These are phyloP conservation scores for Xyliphius kryptos DNA, from an alignment of 2,113 vertebrate species.

Conservation along the genomic window DNA sequence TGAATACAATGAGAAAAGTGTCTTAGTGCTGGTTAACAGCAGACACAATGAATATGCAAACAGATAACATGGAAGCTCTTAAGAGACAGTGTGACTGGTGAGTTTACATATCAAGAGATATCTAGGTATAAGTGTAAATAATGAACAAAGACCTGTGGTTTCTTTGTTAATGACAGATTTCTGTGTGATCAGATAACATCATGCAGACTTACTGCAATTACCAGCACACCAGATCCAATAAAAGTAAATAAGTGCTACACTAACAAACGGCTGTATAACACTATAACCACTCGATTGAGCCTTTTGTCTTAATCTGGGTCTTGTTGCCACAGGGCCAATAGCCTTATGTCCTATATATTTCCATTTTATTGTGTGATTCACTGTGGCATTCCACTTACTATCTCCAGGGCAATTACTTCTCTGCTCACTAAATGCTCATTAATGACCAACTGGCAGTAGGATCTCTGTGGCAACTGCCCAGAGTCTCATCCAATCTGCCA, in stretches of 20 bases:
- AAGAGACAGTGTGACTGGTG: conserved; percentile 1
- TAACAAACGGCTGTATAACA: conserved; percentile 25
- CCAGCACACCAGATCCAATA: conserved; percentile 21
- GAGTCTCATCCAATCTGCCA: conserved; percentile 52
- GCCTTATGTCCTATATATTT: conserved; percentile 15
- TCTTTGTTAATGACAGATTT: conserved; percentile 9
- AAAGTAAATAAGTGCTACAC: conserved; percentile 16
- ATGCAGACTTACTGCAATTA: conserved; percentile 20
- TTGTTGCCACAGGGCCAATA: conserved; percentile 5
- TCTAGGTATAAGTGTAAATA: conserved; percentile 17
- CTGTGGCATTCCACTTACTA: conserved; percentile 50
- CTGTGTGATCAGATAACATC: conserved; percentile 10
- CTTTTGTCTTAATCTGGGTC: conserved; percentile 20
- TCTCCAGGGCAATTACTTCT: conserved; percentile 41
- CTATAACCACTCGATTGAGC: conserved; percentile 6
- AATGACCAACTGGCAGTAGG: conserved; percentile 44
- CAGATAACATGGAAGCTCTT: conserved; percentile 6
- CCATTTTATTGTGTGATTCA: conserved; percentile 38
- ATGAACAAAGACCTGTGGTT: conserved; percentile 8
- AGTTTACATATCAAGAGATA: conserved; percentile 5
- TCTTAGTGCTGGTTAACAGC: conserved; percentile 1
- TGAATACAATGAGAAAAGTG: conserved; percentile 9
- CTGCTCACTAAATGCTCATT: conserved; percentile 35
- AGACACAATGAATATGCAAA: conserved; percentile 20
- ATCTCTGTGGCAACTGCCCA: conserved; percentile 57